Base-by-base conservation (phyloP, 1,140 invertebrate species). In the Drosophila gunungcola region DNA sequence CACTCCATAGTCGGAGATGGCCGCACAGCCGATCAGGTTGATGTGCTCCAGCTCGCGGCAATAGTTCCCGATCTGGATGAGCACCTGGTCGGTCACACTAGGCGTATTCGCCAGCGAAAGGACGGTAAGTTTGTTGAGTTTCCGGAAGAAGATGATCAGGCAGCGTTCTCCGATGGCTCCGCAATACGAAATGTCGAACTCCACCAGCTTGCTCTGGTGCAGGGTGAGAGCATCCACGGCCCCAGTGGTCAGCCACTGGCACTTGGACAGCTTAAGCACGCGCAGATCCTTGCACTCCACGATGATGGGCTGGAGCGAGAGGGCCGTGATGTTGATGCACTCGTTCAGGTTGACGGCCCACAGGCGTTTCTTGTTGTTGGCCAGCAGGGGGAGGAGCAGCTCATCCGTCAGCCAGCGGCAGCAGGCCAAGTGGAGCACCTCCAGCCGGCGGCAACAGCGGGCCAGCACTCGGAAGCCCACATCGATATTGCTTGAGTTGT, bases 131-230 rank as follows among this genome's bases (percentile, higher is more conserved):
- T 92, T 90, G 65, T 91, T 92, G 34, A 94, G 94, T 42, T 94
- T 94, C 38, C 94, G 93, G 49, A 94, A 93, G 49, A 94, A 94
- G 65, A 94, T 93, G 10, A 94, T 88, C 48, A 94, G 92, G 56
- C 93, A 94, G 36, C 93, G 92, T 61, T 94, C 93, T 1, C 94
- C 94, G 80, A 94, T 94, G 51, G 91, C 91, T 1, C 91, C 68
- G 60, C 93, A 94, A 67, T 94, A 91, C 11, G 94, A 94, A 13
- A 94, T 92, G 69, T 94, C 94, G 12, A 94, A 93, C 77, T 94
- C 94, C 60, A 94, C 93, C 38, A 94, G 79, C 48, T 92, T 92
- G 72, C 90, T 93, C 72, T 93, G 80, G 80, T 93, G 94, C 39
- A 95, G 78, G 3, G 94, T 93, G 11, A 94, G 68, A 0, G 94